Conservation (phyloP, 2,888 invertebrate genomes). For the Teinopalpus imperialis region DNA sequence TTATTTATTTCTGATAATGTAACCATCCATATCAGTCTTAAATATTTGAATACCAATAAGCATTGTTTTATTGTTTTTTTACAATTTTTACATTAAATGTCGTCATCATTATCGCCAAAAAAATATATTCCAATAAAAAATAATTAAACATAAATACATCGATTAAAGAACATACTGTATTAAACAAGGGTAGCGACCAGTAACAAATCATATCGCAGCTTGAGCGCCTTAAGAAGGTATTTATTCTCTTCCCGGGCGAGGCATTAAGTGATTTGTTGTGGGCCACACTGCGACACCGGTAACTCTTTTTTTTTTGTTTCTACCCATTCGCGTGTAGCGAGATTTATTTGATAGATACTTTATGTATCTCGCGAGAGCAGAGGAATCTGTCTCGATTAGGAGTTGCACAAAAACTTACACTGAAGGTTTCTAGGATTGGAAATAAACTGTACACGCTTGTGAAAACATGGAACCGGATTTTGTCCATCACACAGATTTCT, state of each 20-base stretch:
- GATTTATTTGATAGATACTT: conserved; percentile 29
- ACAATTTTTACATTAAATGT: too few relatives aligned
- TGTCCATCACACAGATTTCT: too few relatives aligned
- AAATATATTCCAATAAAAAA: too few relatives aligned
- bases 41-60: too few relatives aligned
- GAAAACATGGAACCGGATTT: too few relatives aligned
- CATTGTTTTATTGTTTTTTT: too few relatives aligned
- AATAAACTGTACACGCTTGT: too few relatives aligned
- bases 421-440: too few relatives aligned
- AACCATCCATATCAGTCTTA: too few relatives aligned
- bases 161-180: conserved; percentile 44
- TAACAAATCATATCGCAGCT: conserved; percentile 55
- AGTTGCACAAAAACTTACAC: conserved; percentile 9
- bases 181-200: conserved; percentile 35
- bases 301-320: conserved; percentile 25
- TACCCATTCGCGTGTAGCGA: conserved; percentile 1
- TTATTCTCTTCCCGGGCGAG: conserved; percentile 35
- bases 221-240: conserved; percentile 48
- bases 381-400: conserved; percentile 19
- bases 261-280: conserved; percentile 59
- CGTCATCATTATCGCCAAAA: too few relatives aligned
- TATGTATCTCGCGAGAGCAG: conserved; percentile 24
- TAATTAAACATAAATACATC: too few relatives aligned
- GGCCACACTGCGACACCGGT: conserved; percentile 7
- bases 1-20: too few relatives aligned